Percentiles rank a stretch among this genome's conserved stretches.
phyloP scores from a whole-genome alignment of 2,113 vertebrate genomes.

The Loxodonta africana region DNA sequence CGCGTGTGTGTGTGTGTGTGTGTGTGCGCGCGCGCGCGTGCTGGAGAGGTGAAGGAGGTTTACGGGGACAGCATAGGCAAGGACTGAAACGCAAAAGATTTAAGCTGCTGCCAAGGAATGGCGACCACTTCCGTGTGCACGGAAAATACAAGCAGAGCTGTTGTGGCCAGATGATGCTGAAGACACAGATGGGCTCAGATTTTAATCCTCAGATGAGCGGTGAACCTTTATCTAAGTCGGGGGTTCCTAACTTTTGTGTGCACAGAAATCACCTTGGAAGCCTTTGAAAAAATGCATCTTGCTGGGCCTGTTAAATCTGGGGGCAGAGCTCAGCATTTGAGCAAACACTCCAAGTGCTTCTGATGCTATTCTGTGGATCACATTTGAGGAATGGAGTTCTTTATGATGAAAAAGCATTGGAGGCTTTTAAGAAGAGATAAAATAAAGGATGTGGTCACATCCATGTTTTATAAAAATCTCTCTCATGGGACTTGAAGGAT shows the following conservation, averaged over 20 bases:
- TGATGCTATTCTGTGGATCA: not conserved
- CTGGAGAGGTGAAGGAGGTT: fast-evolving
- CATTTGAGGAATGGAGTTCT: not conserved
- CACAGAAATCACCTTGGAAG: not conserved
- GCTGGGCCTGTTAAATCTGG: not conserved
- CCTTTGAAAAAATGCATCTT: not conserved
- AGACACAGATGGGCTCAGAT: not conserved
- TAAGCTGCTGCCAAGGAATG: fast-evolving
- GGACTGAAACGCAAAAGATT: not conserved
- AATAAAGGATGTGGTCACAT: not conserved
- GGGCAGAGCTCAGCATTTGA: conserved; percentile 12
- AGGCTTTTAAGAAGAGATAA: not conserved
- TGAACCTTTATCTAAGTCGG: not conserved
- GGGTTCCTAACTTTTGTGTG: not conserved
- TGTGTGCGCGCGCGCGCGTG: not conserved
- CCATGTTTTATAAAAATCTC: not conserved
- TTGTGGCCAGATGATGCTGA: not conserved
- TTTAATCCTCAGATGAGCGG: not conserved
- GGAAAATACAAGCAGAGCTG: not conserved
- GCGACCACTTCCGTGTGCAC: not conserved
- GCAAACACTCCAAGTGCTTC: not conserved
- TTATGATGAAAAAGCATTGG: not conserved
- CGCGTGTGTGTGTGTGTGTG: not conserved
- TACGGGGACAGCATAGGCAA: not conserved
- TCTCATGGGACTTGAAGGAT: not conserved